A percentile compares a stretch with the other conserved stretches of the same genome.
These are phyloP conservation scores for Gnathonemus echidnorhynchus DNA, from an alignment of 2,113 vertebrate species.

Conservation along the genomic window DNA sequence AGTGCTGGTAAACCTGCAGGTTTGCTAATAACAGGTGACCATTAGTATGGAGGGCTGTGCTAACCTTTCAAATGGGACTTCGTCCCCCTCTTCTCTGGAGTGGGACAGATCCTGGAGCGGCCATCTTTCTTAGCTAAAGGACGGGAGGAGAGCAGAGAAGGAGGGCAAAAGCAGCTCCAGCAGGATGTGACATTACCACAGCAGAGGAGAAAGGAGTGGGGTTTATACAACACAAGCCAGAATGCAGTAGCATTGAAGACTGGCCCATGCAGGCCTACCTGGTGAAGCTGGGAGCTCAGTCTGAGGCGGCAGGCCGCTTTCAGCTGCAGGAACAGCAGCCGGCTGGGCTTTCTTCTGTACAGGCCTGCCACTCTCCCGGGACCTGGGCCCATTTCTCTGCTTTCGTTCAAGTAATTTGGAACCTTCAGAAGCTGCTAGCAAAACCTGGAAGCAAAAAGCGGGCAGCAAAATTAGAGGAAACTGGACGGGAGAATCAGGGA, in stretches of 20 bases:
- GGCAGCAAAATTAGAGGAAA: background rate
- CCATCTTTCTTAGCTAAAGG: slow-evolving; percentile 8
- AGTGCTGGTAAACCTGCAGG: background rate
- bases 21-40: background rate
- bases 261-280: background rate
- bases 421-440: background rate
- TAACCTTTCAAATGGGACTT: slow-evolving; percentile 22
- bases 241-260: background rate
- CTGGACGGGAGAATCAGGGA: background rate
- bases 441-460: background rate
- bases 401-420: background rate
- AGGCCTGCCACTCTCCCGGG: slow-evolving; percentile 31
- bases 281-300: background rate
- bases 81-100: background rate
- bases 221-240: background rate
- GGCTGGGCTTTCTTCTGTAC: slow-evolving; percentile 32
- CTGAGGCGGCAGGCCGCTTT: background rate
- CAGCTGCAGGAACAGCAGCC: slow-evolving; percentile 27
- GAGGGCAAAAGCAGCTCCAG: background rate
- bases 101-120: background rate
- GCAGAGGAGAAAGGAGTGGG: background rate
- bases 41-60: background rate
- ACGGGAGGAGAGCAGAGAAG: background rate
- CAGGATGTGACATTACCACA: background rate
- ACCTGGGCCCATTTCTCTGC: background rate